These are phyloP conservation scores for Macroglossus sobrinus DNA, from an alignment of 2,113 vertebrate genomes.

Conservation along the genomic window DNA sequence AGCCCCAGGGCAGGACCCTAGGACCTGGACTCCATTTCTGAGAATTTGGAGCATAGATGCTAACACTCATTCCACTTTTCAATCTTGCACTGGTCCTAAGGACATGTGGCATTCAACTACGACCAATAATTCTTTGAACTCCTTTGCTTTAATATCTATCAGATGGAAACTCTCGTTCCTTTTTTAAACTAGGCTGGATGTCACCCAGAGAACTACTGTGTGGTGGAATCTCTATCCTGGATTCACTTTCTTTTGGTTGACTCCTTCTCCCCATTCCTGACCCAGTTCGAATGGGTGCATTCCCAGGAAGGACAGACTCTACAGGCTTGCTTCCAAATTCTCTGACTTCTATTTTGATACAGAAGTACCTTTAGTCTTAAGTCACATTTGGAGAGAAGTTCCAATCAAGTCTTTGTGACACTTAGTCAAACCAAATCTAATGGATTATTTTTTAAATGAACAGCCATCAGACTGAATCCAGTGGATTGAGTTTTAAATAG, in stretches of 20 bases:
- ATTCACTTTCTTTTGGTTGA: constrained; percentile 1
- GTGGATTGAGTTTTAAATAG: not conserved
- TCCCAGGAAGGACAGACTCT: not conserved
- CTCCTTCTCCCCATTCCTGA: not conserved
- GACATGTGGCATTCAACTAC: not conserved
- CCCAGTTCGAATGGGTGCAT: not conserved
- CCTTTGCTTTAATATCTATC: constrained; percentile 66
- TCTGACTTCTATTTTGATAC: not conserved
- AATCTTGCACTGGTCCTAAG: not conserved
- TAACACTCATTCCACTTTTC: not conserved
- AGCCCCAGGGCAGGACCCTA: not conserved
- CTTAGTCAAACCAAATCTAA: not conserved
- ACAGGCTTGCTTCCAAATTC: not conserved
- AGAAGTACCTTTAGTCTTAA: not conserved
- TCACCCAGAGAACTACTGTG: constrained; percentile 62
- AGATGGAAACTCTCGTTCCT: constrained; percentile 53
- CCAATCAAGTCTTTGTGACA: not conserved
- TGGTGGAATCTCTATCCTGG: constrained; percentile 27
- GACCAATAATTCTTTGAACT: constrained; percentile 57
- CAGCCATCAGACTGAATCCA: not conserved
- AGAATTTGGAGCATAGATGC: not conserved
- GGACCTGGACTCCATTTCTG: not conserved
- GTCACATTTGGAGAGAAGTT: not conserved
- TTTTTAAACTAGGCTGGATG: constrained; percentile 48
- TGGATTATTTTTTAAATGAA: not conserved